Base-by-base conservation (phyloP, 2,797 vertebrate genomes). In the Discoglossus pictus region DNA sequence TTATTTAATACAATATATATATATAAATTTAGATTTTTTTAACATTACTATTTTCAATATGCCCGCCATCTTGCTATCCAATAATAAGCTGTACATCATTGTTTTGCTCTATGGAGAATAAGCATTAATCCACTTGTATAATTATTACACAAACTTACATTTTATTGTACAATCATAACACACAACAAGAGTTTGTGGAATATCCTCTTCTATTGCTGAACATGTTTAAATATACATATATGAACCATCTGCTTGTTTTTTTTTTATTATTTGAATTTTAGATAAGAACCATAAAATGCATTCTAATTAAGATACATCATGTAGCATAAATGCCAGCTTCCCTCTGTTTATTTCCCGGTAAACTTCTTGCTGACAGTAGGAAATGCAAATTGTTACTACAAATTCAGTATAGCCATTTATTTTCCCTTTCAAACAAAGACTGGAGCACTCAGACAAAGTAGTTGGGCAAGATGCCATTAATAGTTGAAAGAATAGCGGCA, bases 401-500 rank as follows among this genome's bases (percentile, higher is more conserved):
- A 1, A 36, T 61, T 42, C 72, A 76, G 79, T 74, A 52, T 76
- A 74, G 27, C 27, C 60, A 79, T 18, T 75, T 78, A 86, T 89
- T 92, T 80, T 85, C 72, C 69, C 80, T 87, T 85, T 74, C 48
- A 76, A 78, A 91, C 84, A 86, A 85, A 88, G 80, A 83, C 64
- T 80, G 54, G 53, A 65, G 34, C 63, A 81, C 63, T 73, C 69
- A 75, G 65, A 76, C 69, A 74, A 83, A 82, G 71, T 78, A 74
- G 60, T 76, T 84, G 86, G 86, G 86, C 82, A 81, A 80, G 77
- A 76, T 86, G 80, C 86, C 85, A 83, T 82, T 83, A 89, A 84
- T 79, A 89, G 78, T 82, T 82, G 82, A 85, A 93, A 91, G 85
- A 94, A 87, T 90, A 94, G 93, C 65, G 65, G 86, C 88, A 91